Conservation (phyloP, 2,113 vertebrate genomes). For the Canis aureus region DNA sequence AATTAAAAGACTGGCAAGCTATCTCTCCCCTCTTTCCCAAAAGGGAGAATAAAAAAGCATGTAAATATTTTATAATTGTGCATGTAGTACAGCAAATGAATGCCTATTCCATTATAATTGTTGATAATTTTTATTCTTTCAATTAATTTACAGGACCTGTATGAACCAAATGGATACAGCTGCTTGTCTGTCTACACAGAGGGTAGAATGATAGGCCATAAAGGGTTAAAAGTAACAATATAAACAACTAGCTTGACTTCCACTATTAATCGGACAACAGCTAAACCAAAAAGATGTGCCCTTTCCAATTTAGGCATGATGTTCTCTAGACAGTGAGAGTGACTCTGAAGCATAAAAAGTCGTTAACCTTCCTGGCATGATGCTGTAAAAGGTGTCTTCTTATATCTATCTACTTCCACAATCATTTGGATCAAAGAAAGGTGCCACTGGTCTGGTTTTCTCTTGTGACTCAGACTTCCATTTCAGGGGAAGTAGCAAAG, state of each 20-base stretch:
- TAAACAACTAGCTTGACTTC: conserved; percentile 8
- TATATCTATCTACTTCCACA: conserved; percentile 57
- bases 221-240: conserved; percentile 48
- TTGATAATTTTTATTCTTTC: background rate
- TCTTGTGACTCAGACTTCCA: conserved; percentile 15
- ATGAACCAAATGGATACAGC: background rate
- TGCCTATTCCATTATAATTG: background rate
- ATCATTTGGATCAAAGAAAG: conserved; percentile 77
- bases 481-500: conserved; percentile 1
- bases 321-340: conserved; percentile 63
- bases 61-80: background rate
- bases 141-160: background rate
- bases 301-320: conserved; percentile 69
- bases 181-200: background rate
- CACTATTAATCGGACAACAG: conserved; percentile 56
- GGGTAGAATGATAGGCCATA: background rate
- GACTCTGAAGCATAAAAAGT: conserved; percentile 75
- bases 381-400: conserved; percentile 70
- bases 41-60: background rate
- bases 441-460: conserved; percentile 4
- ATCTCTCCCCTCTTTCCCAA: fast-evolving
- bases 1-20: background rate
- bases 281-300: conserved; percentile 65
- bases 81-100: background rate
- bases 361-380: conserved; percentile 70